Conservation (phyloP, 2,113 vertebrate genomes). For the Trichomycterus rosablanca region DNA sequence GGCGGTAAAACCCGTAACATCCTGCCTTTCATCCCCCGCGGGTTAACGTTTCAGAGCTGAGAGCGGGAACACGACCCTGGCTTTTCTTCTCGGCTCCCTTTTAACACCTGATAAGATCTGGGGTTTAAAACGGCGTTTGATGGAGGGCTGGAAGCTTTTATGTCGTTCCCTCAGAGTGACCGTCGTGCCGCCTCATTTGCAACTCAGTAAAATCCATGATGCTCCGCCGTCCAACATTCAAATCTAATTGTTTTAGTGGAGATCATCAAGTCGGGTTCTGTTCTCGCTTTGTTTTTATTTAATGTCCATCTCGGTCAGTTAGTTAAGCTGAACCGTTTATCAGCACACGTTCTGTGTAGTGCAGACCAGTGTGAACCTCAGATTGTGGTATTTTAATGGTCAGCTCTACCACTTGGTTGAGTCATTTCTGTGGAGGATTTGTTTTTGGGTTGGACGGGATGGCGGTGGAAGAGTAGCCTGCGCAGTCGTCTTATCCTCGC, state of each 20-base stretch:
- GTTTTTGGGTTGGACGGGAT: neutral
- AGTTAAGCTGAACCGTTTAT: too few relatives aligned
- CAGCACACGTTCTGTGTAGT: neutral
- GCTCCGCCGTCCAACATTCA: slow-evolving; percentile 15
- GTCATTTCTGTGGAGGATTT: slow-evolving; percentile 10
- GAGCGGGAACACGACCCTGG: slow-evolving; percentile 3
- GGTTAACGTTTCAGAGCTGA: slow-evolving; percentile 15
- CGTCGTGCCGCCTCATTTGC: slow-evolving; percentile 32
- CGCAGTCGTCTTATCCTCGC: slow-evolving; percentile 63
- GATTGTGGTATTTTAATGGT: neutral
- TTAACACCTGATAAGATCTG: slow-evolving; percentile 45
- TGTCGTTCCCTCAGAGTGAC: slow-evolving; percentile 8
- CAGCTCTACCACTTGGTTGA: neutral
- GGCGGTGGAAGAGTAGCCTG: slow-evolving; percentile 51
- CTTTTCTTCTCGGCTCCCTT: slow-evolving; percentile 34
- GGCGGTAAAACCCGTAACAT: slow-evolving; percentile 12
- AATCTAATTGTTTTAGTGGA: slow-evolving; percentile 21
- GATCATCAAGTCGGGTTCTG: slow-evolving; percentile 9
- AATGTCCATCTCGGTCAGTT: neutral
- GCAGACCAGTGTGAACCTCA: neutral
- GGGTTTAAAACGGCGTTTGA: slow-evolving; percentile 26
- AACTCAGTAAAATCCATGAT: slow-evolving; percentile 12
- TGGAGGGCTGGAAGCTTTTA: slow-evolving; percentile 36
- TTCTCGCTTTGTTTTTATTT: neutral
- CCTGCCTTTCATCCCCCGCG: slow-evolving; percentile 6